Evolutionary conservation across 2,888 invertebrate genomes (phyloP).

Genomic region (Oxystoma pomonae): DNA sequence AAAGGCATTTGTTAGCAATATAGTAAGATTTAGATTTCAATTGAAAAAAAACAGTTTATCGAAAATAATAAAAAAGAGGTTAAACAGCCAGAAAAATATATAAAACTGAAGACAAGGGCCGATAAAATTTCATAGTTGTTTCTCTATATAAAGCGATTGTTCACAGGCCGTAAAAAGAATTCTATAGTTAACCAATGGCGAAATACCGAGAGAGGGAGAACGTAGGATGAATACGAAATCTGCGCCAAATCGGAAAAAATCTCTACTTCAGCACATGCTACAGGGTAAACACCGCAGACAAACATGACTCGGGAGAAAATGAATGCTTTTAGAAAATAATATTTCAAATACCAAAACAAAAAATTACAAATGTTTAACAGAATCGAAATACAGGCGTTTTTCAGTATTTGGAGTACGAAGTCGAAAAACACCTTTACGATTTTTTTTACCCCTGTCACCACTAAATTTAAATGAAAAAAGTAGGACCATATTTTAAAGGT

Average conservation of each 20-base stretch:
- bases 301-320: constrained; percentile 23
- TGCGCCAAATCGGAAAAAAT: constrained; percentile 37
- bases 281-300: constrained; percentile 27
- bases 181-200: constrained; percentile 40
- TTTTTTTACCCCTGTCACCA: too few species aligned
- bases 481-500: too few species aligned
- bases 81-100: constrained; percentile 8
- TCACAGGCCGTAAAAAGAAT: constrained; percentile 35
- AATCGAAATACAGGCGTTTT: too few species aligned
- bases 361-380: too few species aligned
- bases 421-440: too few species aligned
- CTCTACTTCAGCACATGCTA: constrained; percentile 42
- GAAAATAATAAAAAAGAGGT: constrained; percentile 1
- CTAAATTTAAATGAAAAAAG: too few species aligned
- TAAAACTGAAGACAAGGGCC: constrained; percentile 18
- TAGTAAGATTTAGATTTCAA: neutral
- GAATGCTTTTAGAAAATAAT: too few species aligned
- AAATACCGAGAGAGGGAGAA: constrained; percentile 37
- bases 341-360: too few species aligned
- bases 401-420: too few species aligned
- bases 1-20: neutral
- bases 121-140: constrained; percentile 34
- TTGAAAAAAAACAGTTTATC: too few species aligned
- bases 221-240: constrained; percentile 41
- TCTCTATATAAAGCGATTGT: constrained; percentile 34